Base-by-base conservation (phyloP, 2,888 invertebrate genomes). In the Erebia aethiops region DNA sequence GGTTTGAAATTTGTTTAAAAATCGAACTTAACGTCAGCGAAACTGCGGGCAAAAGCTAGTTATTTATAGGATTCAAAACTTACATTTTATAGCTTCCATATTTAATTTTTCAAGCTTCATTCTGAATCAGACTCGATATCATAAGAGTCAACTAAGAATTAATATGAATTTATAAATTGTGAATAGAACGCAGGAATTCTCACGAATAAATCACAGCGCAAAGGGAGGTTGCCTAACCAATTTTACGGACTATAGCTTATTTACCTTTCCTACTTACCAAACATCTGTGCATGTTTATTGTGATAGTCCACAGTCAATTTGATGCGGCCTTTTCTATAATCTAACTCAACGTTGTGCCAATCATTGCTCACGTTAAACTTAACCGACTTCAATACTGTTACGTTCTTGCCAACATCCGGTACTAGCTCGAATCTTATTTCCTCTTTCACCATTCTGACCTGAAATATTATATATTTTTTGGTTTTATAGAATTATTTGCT, bases 361-460 rank as follows among this genome's bases (percentile, higher is more conserved):
- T 96, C 95, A 73, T 95, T 96, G 82, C 95, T 95, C 10, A 95
- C 95, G 77, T 96, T 97, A 84, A 97, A 97, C 87, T 97, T 97
- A 5, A 97, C 96, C n/a, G 96, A 96, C 61, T 96, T 95, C 56
- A 97, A 89, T 72, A 96, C 95, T 0, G 97, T 97, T 2, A 96
- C 94, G 82, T 97, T 97, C 79, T 96, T 97, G 51, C 95, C 95
- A 56, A 95, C 92, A 78, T 97, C 96, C 52, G 96, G 95, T 51
- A 96, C 95, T 66, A 98, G 89, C 87, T 97, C 97, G 83, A 98
- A 98, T 79, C 97, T 94, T 74, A 98, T 96, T 89, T 97, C 97
- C 85, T 97, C 97, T 84, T 97, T 97, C 11, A 97, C 96, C 82
- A 97, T 95, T 70, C 97, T 94, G 46, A 98, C 94, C 96, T 97